Evolutionary conservation across 2,113 vertebrate species (phyloP).

Genomic region (Pelodiscus sinensis): DNA sequence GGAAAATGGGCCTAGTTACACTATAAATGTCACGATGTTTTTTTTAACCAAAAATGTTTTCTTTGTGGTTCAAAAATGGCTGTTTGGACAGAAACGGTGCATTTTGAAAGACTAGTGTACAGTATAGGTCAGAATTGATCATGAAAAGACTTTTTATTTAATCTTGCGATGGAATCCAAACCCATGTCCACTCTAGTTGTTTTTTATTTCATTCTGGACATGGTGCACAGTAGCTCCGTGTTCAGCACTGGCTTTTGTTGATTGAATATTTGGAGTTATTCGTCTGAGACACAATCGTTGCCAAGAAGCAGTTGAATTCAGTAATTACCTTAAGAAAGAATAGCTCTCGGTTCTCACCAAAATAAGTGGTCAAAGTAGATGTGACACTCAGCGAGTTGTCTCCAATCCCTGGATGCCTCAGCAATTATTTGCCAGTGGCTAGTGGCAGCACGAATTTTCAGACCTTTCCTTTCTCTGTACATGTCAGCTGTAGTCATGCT

Average conservation of each 20-base stretch:
- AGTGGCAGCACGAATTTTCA: neutral
- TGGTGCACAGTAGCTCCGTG: neutral
- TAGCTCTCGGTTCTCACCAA: neutral
- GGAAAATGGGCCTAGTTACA: neutral
- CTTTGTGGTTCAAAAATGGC: fast-evolving
- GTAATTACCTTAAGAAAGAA: neutral
- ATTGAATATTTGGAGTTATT: neutral
- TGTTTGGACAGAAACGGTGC: fast-evolving
- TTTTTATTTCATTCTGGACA: neutral
- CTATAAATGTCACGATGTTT: no score
- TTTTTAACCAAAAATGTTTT: fast-evolving
- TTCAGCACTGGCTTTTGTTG: neutral
- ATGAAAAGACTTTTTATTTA: neutral
- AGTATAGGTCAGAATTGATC: neutral
- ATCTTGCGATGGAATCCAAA: neutral
- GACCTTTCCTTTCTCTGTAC: neutral
- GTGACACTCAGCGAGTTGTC: neutral
- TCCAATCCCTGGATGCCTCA: no score
- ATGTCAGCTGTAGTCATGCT: neutral
- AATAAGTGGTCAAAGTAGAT: fast-evolving
- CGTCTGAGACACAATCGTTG: neutral
- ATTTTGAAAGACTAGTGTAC: neutral
- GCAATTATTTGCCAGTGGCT: neutral
- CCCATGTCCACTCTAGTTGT: fast-evolving
- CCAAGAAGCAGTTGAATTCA: neutral